Evolutionary conservation across 2,888 invertebrate genomes (phyloP), one percentile per base, ranked within the genome.

Genomic region (Himalopsyche anomala): DNA sequence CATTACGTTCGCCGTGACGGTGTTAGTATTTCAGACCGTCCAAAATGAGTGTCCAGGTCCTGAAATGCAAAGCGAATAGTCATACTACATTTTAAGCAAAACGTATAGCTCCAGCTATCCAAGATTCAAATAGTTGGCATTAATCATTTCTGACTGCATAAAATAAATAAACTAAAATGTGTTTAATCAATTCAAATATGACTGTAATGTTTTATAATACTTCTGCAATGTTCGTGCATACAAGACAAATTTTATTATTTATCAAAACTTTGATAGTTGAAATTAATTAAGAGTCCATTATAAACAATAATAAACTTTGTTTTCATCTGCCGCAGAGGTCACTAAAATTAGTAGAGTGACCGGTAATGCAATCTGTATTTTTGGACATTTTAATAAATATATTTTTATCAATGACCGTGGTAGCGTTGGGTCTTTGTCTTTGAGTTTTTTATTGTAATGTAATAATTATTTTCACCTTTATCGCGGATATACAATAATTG

Each of bases 251-350:
- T 42, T 6, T 42, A 42, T 42, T 42, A 42, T 42, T 6, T 42
- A 42, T 42, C 5, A 42, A 42, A 42, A 42, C 42, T 5, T 42
- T 42, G 42, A 45, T 9, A 45, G 8, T 1, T 56, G 6, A 56
- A 56, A 56, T 6, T 8, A 56, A n/a, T 4, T 19, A n/a, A 19
- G 19, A 11, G 5, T 11, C 0, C 4, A 19, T 5, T 19, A 5
- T 11, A 62, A 62, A 62, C 28, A 62, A 62, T 19, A 62, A 62
- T 62, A 19, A 62, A 62, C 19, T 62, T 9, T 62, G 28, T 51
- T 51, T 51, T 28, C 6, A 62, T 62, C 62, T 62, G 62, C 62
- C n/a, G 62, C 62, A 62, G 19, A 28, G 62, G 62, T 62, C 62
- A 62, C 62, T 1, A 62, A n/a, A 62, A 62, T 62, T 19, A 62